Conservation (phyloP, 2,888 invertebrate genomes). For the Yponomeuta cagnagella region DNA sequence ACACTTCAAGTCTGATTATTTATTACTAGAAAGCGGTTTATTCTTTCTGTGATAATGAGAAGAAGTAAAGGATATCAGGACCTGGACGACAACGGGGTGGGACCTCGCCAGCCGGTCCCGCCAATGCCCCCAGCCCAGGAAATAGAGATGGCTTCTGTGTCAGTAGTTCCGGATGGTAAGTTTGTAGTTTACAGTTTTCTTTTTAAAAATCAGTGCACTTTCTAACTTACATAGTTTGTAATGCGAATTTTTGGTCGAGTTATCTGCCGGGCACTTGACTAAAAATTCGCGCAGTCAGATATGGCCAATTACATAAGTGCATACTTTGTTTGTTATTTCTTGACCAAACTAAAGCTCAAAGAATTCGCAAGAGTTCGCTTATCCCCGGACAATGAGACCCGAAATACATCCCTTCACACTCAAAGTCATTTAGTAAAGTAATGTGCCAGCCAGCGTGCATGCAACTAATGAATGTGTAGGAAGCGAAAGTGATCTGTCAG, state of each 20-base stretch:
- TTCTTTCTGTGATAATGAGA: constrained; percentile 47
- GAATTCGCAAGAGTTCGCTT: too few species aligned
- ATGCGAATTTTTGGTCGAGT: not conserved
- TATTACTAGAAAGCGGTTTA: not conserved
- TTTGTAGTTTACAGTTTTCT: constrained; percentile 14
- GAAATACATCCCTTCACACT: too few species aligned
- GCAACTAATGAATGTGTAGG: too few species aligned
- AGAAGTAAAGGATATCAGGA: constrained; percentile 78
- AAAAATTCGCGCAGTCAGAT: too few species aligned
- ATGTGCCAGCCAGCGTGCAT: not conserved
- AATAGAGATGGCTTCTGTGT: constrained; percentile 87
- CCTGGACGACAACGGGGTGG: constrained; percentile 68
- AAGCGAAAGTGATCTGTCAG: too few species aligned
- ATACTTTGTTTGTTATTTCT: too few species aligned
- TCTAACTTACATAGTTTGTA: not conserved
- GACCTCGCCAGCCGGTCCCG: constrained; percentile 44
- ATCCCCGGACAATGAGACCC: too few species aligned
- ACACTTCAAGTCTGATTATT: not conserved
- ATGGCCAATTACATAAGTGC: too few species aligned
- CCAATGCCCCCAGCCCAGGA: constrained; percentile 78
- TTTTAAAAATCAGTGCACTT: not conserved
- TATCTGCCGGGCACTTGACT: too few species aligned
- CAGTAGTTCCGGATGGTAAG: constrained; percentile 87
- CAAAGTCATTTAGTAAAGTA: not conserved
- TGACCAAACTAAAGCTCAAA: too few species aligned